phyloP scores from a whole-genome alignment of 2,888 invertebrate species.

The Athrips mouffetella region DNA sequence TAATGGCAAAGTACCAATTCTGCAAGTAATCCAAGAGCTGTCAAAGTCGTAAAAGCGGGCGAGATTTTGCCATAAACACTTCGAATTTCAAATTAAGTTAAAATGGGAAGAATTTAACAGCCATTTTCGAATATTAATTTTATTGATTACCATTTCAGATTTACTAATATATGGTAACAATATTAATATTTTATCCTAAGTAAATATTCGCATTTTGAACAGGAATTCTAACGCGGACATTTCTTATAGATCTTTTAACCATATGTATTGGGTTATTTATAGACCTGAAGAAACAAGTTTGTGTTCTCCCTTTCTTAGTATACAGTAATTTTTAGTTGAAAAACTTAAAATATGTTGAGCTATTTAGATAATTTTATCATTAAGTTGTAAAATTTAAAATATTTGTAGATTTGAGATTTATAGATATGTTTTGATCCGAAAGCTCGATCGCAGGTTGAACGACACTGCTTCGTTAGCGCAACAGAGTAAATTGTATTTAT shows the following conservation, averaged over 20 bases:
- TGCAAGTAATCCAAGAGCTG: neutral
- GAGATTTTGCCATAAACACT: neutral
- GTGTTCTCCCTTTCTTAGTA: too few species aligned
- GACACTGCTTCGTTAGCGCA: slow-evolving; percentile 49
- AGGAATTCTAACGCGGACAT: too few species aligned
- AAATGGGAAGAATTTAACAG: neutral
- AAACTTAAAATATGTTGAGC: neutral
- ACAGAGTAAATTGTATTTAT: slow-evolving; percentile 67
- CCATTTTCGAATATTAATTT: neutral
- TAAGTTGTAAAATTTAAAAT: neutral
- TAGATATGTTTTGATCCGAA: slow-evolving; percentile 3
- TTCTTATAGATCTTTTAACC: slow-evolving; percentile 53
- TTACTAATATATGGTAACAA: neutral
- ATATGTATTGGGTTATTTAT: too few species aligned
- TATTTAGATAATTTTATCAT: neutral
- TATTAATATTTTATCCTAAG: too few species aligned
- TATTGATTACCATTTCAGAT: neutral
- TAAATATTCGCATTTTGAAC: too few species aligned
- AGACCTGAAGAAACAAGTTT: too few species aligned
- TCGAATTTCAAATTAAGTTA: neutral
- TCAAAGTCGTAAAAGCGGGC: neutral
- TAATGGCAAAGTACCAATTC: neutral
- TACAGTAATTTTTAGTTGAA: neutral
- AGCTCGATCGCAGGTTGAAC: slow-evolving; percentile 48
- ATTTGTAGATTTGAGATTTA: neutral